phyloP scores from a whole-genome alignment of 1,140 invertebrate species.

The Dufourea novaeangliae region DNA sequence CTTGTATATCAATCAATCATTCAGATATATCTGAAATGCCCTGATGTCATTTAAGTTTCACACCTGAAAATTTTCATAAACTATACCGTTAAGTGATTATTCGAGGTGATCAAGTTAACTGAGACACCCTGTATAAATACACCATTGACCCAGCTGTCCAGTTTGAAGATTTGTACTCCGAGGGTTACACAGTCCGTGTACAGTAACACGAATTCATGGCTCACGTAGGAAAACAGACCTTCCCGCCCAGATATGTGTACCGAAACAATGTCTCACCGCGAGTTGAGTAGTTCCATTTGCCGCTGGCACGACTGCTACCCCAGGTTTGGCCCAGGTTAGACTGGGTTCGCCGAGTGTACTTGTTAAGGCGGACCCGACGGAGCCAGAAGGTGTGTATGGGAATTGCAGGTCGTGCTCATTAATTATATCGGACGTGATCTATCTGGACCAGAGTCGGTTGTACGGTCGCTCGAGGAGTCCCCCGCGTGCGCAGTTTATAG shows the following conservation, averaged over 20 bases:
- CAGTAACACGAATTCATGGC: constrained; percentile 9
- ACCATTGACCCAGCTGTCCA: too few species aligned
- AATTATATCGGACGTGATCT: constrained; percentile 77
- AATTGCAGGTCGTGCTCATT: constrained; percentile 75
- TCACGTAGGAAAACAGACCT: constrained; percentile 40
- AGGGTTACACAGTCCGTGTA: too few species aligned
- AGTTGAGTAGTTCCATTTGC: constrained; percentile 55
- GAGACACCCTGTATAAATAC: too few species aligned
- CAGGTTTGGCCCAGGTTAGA: constrained; percentile 54
- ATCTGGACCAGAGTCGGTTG: constrained; percentile 70
- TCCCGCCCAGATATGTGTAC: constrained; percentile 68
- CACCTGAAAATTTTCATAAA: too few species aligned
- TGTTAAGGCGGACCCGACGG: constrained; percentile 65
- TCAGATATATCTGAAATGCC: too few species aligned
- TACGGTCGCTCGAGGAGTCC: constrained; percentile 55
- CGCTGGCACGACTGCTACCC: constrained; percentile 23
- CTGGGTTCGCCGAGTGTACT: constrained; percentile 59
- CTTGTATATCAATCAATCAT: too few species aligned
- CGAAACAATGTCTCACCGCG: constrained; percentile 65
- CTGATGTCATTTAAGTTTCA: too few species aligned
- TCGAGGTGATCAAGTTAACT: too few species aligned
- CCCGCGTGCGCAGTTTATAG: constrained; percentile 34
- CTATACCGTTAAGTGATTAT: too few species aligned
- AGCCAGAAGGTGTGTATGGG: constrained; percentile 74
- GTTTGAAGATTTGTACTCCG: too few species aligned